phyloP scores from a whole-genome alignment of 1,140 invertebrate species.

The Pseudoatta argentina region DNA sequence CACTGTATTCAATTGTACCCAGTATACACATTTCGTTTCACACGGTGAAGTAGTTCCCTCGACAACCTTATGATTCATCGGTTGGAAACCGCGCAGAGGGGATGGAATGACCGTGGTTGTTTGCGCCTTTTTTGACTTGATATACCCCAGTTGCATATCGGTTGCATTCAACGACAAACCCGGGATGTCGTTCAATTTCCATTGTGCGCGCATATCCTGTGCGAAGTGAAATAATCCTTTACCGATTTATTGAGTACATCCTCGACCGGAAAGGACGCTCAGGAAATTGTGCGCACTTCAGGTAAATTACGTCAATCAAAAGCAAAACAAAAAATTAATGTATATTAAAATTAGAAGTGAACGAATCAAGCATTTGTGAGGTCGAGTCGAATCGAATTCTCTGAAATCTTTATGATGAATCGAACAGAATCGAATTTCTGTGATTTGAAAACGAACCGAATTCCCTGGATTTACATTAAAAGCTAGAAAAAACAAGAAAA shows the following conservation, averaged over 20 bases:
- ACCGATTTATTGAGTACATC: background rate
- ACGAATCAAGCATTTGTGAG: too few relatives aligned
- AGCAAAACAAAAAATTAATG: too few relatives aligned
- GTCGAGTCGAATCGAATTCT: too few relatives aligned
- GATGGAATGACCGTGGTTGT: slow-evolving; percentile 29
- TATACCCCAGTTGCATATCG: slow-evolving; percentile 40
- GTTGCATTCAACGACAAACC: slow-evolving; percentile 29
- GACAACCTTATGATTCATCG: slow-evolving; percentile 72
- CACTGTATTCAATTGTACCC: background rate
- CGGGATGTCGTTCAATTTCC: background rate
- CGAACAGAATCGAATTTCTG: too few relatives aligned
- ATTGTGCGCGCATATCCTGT: slow-evolving; percentile 24
- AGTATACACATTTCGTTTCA: slow-evolving; percentile 51
- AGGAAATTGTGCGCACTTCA: slow-evolving; percentile 16
- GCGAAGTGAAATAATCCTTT: slow-evolving; percentile 9
- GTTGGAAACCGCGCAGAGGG: slow-evolving; percentile 39
- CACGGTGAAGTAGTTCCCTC: slow-evolving; percentile 50
- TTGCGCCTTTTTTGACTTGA: slow-evolving; percentile 23
- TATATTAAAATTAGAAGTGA: too few relatives aligned
- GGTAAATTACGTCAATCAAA: too few relatives aligned
- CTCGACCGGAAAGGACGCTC: background rate
- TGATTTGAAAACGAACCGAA: too few relatives aligned
- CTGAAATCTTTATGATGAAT: too few relatives aligned
- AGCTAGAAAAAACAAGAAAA: too few relatives aligned
- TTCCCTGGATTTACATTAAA: too few relatives aligned